These are phyloP conservation scores for Cephalopterus ornatus DNA, from an alignment of 2,113 vertebrate species.

Conservation along the genomic window DNA sequence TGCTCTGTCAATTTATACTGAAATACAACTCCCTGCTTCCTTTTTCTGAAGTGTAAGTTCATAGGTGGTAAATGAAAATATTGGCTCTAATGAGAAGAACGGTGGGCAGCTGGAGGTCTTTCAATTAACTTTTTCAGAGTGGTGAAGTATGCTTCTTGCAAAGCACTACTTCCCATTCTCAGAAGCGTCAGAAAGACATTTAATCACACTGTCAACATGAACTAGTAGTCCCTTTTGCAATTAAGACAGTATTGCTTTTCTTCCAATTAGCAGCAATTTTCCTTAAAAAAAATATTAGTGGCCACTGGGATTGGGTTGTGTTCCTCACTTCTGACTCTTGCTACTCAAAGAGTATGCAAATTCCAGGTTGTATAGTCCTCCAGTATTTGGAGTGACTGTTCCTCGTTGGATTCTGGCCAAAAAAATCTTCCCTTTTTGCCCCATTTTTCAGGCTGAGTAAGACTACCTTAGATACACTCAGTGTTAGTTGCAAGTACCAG, in stretches of 20 bases:
- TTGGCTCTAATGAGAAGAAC: not conserved
- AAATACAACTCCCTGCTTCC: not conserved
- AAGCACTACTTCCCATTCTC: not conserved
- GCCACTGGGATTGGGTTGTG: not conserved
- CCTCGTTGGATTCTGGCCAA: not conserved
- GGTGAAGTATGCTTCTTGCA: not conserved
- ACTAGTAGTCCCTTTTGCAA: not conserved
- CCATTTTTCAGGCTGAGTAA: not conserved
- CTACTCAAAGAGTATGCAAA: not conserved
- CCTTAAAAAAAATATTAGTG: not conserved
- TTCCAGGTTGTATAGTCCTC: not conserved
- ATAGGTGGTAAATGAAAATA: not conserved
- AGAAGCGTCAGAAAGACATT: not conserved
- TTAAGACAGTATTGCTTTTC: not conserved
- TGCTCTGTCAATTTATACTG: not conserved
- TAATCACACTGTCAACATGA: not conserved
- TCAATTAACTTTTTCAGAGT: not conserved
- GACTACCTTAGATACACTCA: not conserved
- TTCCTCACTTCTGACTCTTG: not conserved
- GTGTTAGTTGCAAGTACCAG: not conserved
- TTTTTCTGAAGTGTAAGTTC: not conserved
- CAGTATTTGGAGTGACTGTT: not conserved
- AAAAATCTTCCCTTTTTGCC: not conserved
- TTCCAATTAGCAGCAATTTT: not conserved
- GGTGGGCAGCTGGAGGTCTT: not conserved